Percentiles rank a stretch among this genome's conserved stretches.
These are phyloP conservation scores for Diabrotica balteata DNA, from an alignment of 2,888 invertebrate species.

Conservation along the genomic window DNA sequence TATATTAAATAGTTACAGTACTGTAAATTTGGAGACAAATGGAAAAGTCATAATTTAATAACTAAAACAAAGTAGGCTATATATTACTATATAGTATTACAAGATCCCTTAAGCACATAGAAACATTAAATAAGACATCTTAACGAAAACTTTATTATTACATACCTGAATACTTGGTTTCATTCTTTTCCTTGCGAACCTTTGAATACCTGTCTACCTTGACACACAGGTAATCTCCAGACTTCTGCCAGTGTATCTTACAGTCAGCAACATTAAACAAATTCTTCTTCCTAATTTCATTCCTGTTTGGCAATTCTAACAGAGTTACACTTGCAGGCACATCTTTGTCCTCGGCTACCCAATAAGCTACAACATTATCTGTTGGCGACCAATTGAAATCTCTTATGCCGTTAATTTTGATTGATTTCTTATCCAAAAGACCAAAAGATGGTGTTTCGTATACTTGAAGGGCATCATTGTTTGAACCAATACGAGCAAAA, in stretches of 20 bases:
- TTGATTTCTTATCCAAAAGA: constrained; percentile 91
- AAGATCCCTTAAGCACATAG: too few species aligned
- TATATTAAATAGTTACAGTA: too few species aligned
- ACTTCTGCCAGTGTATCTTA: constrained; percentile 99
- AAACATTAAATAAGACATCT: too few species aligned
- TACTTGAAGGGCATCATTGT: constrained; percentile 82
- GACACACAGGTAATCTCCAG: constrained; percentile 96
- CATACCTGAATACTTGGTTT: constrained; percentile 86
- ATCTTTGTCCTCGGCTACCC: constrained; percentile 97
- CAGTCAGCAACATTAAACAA: constrained; percentile 98
- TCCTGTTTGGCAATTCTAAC: constrained; percentile 89
- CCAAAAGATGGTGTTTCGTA: constrained; percentile 97
- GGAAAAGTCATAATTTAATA: too few species aligned
- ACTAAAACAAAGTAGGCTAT: not conserved
- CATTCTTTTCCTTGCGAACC: constrained; percentile 84
- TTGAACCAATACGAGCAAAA: constrained; percentile 78
- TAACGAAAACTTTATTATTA: constrained; percentile 60
- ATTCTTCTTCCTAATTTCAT: constrained; percentile 91
- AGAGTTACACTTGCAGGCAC: constrained; percentile 95
- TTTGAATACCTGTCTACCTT: constrained; percentile 79
- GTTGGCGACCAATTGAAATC: constrained; percentile 99
- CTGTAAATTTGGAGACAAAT: too few species aligned
- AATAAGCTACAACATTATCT: constrained; percentile 94
- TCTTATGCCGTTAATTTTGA: constrained; percentile 87
- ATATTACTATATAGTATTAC: constrained; percentile 54